Base-by-base conservation (phyloP, 2,797 vertebrate species). In the Amblyraja radiata region DNA sequence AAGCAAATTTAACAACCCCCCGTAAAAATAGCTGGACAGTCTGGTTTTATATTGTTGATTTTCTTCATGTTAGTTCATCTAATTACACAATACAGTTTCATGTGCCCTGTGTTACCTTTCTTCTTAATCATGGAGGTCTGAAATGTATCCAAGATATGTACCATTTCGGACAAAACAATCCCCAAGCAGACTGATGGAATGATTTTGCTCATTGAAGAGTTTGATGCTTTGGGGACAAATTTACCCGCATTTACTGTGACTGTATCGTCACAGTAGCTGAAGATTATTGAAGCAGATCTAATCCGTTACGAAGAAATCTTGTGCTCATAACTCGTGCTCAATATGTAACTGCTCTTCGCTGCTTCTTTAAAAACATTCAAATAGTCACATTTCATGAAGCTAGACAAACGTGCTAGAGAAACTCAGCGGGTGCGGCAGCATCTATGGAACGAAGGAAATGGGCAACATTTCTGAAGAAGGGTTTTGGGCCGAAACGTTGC, bases 41-140 rank as follows among this genome's bases (percentile, higher is more conserved):
- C 61, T 68, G 36, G 65, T 65, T 88, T 88, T 32, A 88, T 68
- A 68, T 88, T 21, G 84, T 16, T 68, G 36, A 63, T 88, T 88
- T 88, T 88, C 84, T 88, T 88, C 32, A 88, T 6, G 54, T 6
- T 58, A 61, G 58, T 32, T 88, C 54, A 61, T 25, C 84, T 65
- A 88, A 88, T 88, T 68, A 68, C 84, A 88, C 36, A 88, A 88
- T 68, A 54, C 61, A 68, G 68, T 36, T 88, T 68, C 10, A 88
- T 68, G 16, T 36, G n/a, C 0, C 21, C 84, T 36, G n/a, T 88
- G 63, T 68, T 88, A 68, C 65, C 65, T 63, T 86, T 68, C 10
- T n/a, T 88, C 36, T 68, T 88, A 23, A 68, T 78, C 1, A 18
- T 83, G 46, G 8, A 83, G 46, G 54, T 83, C 63, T 68, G 8